Conservation (phyloP, 2,113 vertebrate genomes). For the Pluvianellus socialis region DNA sequence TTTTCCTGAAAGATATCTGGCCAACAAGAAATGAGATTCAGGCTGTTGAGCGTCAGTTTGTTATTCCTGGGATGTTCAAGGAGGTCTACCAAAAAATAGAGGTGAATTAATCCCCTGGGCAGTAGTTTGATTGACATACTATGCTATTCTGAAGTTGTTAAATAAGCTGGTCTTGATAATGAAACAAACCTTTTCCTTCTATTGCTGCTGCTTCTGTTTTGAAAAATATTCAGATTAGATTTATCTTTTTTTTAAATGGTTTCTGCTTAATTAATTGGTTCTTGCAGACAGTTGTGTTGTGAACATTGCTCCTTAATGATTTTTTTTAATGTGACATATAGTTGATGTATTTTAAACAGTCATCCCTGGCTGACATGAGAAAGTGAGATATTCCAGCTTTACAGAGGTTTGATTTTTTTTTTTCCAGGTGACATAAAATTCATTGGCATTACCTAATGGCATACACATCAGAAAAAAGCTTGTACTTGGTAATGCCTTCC, state of each 20-base stretch:
- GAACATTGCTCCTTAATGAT: neutral
- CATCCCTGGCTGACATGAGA: neutral
- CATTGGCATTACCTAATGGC: neutral
- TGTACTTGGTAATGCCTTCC: neutral
- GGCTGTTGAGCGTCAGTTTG: slow-evolving; percentile 84
- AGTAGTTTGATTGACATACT: neutral
- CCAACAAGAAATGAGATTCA: slow-evolving; percentile 94
- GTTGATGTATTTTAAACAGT: neutral
- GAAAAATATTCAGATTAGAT: neutral
- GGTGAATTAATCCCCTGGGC: slow-evolving; percentile 68
- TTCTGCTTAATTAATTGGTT: neutral
- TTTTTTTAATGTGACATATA: neutral
- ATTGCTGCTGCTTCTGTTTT: neutral
- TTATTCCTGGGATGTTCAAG: slow-evolving; percentile 97
- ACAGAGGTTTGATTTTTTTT: neutral
- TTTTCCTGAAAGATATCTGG: slow-evolving; percentile 96
- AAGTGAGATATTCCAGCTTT: neutral
- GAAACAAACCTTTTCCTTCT: neutral
- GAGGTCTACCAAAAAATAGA: slow-evolving; percentile 97
- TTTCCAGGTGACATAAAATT: neutral
- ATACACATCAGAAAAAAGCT: neutral
- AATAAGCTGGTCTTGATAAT: neutral
- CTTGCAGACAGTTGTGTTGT: neutral
- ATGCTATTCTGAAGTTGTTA: neutral
- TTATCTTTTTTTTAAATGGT: neutral